Conservation (phyloP, 2,113 vertebrate genomes). For the Lota lota region DNA sequence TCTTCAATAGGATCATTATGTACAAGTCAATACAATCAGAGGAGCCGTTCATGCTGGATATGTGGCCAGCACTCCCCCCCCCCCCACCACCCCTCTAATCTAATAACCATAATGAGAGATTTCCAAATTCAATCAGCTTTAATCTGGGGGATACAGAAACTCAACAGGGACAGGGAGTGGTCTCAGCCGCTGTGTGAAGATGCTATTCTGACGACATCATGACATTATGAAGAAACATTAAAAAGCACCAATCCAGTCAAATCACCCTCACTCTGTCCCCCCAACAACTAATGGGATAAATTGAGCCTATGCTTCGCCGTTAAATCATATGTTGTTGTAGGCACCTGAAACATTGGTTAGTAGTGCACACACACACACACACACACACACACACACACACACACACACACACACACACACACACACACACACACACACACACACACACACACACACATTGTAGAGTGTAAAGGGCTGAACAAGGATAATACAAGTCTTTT, state of each 20-base stretch:
- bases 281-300: too few species aligned
- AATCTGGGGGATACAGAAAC: conserved; percentile 57
- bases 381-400: conserved; percentile 2
- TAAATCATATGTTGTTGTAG: too few species aligned
- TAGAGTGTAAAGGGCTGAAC: too few species aligned
- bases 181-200: neutral
- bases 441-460: too few species aligned
- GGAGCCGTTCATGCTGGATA: conserved; percentile 55
- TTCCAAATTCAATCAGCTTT: conserved; percentile 66
- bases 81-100: conserved; percentile 46
- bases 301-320: too few species aligned
- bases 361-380: neutral
- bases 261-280: too few species aligned
- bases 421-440: neutral
- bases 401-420: neutral
- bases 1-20: conserved; percentile 63
- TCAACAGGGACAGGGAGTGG: conserved; percentile 41
- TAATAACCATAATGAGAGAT: conserved; percentile 65
- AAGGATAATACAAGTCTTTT: too few species aligned
- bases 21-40: conserved; percentile 63
- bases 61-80: conserved; percentile 50
- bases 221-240: too few species aligned
- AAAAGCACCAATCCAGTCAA: too few species aligned
- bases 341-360: too few species aligned
- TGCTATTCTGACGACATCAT: too few species aligned